Evolutionary conservation across 2,797 vertebrate species (phyloP).

Genomic region (Sandelia bainsii): DNA sequence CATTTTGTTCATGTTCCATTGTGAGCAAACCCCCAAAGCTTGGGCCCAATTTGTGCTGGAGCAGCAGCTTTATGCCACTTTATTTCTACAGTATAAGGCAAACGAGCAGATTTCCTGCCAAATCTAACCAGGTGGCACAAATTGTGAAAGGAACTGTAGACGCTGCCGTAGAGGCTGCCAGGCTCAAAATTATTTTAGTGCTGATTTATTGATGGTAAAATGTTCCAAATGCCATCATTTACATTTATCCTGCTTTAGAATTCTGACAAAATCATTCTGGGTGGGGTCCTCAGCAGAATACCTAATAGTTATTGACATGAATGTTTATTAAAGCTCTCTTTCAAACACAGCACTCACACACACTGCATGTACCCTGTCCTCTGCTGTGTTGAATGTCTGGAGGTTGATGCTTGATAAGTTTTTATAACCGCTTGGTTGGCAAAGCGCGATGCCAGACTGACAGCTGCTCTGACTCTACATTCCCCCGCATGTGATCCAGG

Average conservation of each 20-base stretch:
- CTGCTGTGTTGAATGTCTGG: slow-evolving; percentile 58
- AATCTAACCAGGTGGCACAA: slow-evolving; percentile 69
- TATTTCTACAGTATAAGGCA: slow-evolving; percentile 39
- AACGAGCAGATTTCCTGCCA: slow-evolving; percentile 50
- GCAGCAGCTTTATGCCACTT: slow-evolving; percentile 38
- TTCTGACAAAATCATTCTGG: slow-evolving; percentile 43
- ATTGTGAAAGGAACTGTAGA: slow-evolving; percentile 51
- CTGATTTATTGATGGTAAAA: slow-evolving; percentile 52
- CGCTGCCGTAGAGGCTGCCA: slow-evolving; percentile 42
- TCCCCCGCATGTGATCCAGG: slow-evolving; percentile 82
- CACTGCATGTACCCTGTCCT: slow-evolving; percentile 35
- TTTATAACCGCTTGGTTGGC: slow-evolving; percentile 57
- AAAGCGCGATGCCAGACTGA: slow-evolving; percentile 80
- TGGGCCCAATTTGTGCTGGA: slow-evolving; percentile 17
- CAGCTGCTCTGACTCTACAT: slow-evolving; percentile 87
- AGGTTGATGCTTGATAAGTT: slow-evolving; percentile 65
- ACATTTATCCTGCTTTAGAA: slow-evolving; percentile 37
- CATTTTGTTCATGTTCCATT: slow-evolving; percentile 30
- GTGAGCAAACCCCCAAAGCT: slow-evolving; percentile 29
- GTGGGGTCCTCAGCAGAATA: slow-evolving; percentile 27
- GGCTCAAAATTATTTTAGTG: slow-evolving; percentile 52
- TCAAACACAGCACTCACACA: slow-evolving; percentile 6
- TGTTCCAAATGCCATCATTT: slow-evolving; percentile 39
- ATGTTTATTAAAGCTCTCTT: slow-evolving; percentile 35
- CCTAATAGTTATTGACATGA: slow-evolving; percentile 54